Evolutionary conservation across 1,140 invertebrate genomes (phyloP).

Genomic region (Stegodyphus dumicola): DNA sequence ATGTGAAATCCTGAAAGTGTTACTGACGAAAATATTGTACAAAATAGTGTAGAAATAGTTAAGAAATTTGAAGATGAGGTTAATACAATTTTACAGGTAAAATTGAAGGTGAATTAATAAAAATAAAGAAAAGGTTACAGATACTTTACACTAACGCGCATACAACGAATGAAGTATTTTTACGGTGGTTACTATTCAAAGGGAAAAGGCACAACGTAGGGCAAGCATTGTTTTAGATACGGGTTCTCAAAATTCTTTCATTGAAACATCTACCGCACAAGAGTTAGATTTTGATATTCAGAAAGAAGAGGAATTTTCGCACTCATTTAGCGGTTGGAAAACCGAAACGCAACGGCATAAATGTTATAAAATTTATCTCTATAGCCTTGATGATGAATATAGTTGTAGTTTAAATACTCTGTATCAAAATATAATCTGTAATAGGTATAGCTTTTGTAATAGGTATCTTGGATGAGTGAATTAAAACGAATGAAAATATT

Average conservation of each 20-base stretch:
- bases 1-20: no score
- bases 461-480: no score
- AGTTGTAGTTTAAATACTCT: neutral
- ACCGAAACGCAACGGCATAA: neutral
- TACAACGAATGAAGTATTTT: neutral
- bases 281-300: conserved; percentile 10
- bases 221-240: neutral
- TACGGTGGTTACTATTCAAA: neutral
- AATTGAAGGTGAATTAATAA: no score
- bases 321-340: neutral
- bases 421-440: no score
- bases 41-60: no score
- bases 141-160: neutral
- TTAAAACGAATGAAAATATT: no score
- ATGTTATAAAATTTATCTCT: neutral
- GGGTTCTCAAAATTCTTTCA: neutral
- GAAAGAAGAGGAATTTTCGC: conserved; percentile 11
- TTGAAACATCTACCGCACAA: neutral
- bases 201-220: neutral
- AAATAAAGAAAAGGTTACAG: neutral
- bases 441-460: no score
- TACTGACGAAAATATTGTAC: no score
- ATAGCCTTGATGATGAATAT: neutral
- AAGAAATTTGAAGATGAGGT: no score
- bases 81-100: no score